phyloP scores from a whole-genome alignment of 2,113 vertebrate genomes.

The Fulmarus glacialis region DNA sequence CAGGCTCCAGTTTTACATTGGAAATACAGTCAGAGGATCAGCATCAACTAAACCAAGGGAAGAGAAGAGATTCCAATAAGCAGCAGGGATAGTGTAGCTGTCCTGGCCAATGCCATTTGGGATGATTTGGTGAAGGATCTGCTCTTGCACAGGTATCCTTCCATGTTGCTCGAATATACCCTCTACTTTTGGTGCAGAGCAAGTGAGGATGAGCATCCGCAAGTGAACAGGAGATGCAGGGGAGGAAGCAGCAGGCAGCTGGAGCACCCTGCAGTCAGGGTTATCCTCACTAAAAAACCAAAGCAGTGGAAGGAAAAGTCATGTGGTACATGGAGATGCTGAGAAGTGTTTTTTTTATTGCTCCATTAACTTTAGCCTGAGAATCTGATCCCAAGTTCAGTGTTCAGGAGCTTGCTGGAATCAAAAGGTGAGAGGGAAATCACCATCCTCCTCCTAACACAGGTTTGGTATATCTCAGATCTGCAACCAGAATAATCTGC shows the following conservation, averaged over 20 bases:
- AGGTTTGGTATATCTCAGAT: not conserved
- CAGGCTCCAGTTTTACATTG: not conserved
- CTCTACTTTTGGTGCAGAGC: not conserved
- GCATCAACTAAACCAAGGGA: not conserved
- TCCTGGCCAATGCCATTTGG: not conserved
- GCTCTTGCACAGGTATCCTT: not conserved
- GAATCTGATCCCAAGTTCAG: not conserved
- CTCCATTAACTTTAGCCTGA: not conserved
- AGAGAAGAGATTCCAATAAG: not conserved
- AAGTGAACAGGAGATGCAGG: not conserved
- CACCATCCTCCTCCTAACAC: not conserved
- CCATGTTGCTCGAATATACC: fast-evolving
- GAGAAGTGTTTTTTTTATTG: not conserved
- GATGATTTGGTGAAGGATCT: not conserved
- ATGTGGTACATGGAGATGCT: not conserved
- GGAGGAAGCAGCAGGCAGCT: not conserved
- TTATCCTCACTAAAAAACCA: not conserved
- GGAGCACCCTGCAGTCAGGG: not conserved
- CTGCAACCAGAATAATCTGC: not conserved
- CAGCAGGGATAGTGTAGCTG: not conserved
- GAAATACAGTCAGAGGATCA: not conserved
- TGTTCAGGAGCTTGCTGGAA: not conserved
- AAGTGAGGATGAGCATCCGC: not conserved
- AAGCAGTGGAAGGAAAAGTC: not conserved
- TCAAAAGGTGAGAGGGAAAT: not conserved